Percentiles rank a stretch among this genome's conserved stretches.
phyloP scores from a whole-genome alignment of 2,113 vertebrate species.

The Nipponia nippon region DNA sequence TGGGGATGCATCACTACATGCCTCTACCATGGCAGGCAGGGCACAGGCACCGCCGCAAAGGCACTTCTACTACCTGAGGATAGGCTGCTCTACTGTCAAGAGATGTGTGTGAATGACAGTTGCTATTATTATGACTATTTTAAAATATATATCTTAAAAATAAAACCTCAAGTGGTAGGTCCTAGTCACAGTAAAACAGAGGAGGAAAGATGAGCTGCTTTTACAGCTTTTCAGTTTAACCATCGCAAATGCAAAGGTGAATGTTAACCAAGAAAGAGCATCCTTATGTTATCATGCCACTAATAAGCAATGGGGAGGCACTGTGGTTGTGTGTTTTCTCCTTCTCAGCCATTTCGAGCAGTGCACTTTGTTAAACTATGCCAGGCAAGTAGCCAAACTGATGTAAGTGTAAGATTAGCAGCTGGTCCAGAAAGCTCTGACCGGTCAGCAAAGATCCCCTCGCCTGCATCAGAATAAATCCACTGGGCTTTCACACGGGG shows the following conservation, averaged over 20 bases:
- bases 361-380: background rate
- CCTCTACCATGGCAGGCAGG: background rate
- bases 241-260: background rate
- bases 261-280: background rate
- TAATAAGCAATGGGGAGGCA: background rate
- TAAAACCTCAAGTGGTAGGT: background rate
- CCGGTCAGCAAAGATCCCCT: background rate
- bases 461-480: background rate
- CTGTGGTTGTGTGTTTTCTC: background rate
- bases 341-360: background rate
- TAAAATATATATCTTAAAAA: background rate
- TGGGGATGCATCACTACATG: background rate
- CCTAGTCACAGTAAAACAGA: background rate
- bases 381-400: background rate
- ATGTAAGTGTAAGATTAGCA: background rate
- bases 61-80: background rate
- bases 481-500: background rate
- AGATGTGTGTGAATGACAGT: background rate
- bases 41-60: background rate
- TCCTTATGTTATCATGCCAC: background rate
- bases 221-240: background rate
- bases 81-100: background rate
- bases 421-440: background rate
- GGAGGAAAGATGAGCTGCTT: background rate
- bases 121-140: background rate